Conservation (phyloP, 2,888 invertebrate species). For the Gymnocheta viridis region DNA sequence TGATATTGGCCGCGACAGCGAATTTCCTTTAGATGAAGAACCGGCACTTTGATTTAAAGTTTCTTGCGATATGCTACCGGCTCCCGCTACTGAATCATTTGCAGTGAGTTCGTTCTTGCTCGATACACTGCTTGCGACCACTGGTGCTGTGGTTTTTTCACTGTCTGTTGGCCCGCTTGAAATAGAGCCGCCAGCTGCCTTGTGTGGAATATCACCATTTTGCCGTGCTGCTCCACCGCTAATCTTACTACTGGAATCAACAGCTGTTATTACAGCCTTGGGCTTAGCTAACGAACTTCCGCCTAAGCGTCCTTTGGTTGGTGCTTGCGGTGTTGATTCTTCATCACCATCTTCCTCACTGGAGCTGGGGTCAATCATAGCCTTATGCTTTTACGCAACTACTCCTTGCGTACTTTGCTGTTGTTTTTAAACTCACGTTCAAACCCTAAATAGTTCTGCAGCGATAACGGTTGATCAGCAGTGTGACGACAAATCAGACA, state of each 20-base stretch:
- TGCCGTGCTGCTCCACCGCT: slow-evolving; percentile 79
- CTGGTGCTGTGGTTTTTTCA: slow-evolving; percentile 78
- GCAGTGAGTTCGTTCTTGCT: slow-evolving; percentile 63
- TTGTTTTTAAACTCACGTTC: slow-evolving; percentile 36
- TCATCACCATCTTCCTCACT: slow-evolving; percentile 98
- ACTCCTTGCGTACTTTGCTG: background rate
- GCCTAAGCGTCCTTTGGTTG: slow-evolving; percentile 77
- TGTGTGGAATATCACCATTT: slow-evolving; percentile 82
- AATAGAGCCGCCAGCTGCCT: slow-evolving; percentile 72
- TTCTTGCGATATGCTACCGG: slow-evolving; percentile 84
- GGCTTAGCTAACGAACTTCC: slow-evolving; percentile 67
- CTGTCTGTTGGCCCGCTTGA: slow-evolving; percentile 66
- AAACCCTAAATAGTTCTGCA: slow-evolving; percentile 42
- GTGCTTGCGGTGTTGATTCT: slow-evolving; percentile 85
- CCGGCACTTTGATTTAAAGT: slow-evolving; percentile 85
- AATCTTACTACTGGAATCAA: slow-evolving; percentile 73
- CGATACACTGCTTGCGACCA: slow-evolving; percentile 53
- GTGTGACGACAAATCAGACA: slow-evolving; percentile 48
- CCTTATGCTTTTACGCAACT: background rate
- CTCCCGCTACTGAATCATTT: slow-evolving; percentile 61
- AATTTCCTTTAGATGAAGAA: slow-evolving; percentile 84
- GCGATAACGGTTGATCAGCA: slow-evolving; percentile 40
- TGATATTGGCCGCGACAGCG: slow-evolving; percentile 90
- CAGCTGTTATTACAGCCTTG: slow-evolving; percentile 74
- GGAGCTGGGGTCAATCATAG: slow-evolving; percentile 97